A percentile compares a stretch with the other conserved stretches of the same genome.
Conservation (phyloP, 1,140 invertebrate genomes). For the Atta colombica region DNA sequence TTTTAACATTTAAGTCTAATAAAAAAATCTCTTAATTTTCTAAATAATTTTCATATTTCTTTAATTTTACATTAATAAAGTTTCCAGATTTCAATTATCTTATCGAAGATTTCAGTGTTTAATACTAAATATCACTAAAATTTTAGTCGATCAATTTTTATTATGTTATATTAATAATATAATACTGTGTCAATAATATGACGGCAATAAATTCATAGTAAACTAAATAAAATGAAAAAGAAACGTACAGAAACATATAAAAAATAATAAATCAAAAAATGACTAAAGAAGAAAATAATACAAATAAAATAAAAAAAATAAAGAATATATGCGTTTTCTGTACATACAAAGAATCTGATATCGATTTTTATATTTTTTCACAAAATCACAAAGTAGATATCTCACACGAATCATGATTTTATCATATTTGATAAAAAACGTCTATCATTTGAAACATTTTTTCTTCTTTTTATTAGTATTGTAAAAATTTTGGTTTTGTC, state of each 20-base stretch:
- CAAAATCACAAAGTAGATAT: neutral
- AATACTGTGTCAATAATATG: constrained; percentile 45
- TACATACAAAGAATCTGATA: neutral
- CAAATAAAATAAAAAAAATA: constrained; percentile 10
- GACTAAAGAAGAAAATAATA: constrained; percentile 38
- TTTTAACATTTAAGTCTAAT: constrained; percentile 1
- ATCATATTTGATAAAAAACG: constrained; percentile 4
- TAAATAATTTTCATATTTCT: constrained; percentile 1
- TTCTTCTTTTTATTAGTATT: neutral
- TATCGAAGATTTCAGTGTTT: constrained; percentile 5
- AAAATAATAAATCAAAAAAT: constrained; percentile 35
- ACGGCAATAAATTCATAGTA: constrained; percentile 40
- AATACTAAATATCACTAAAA: constrained; percentile 45
- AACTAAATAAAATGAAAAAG: constrained; percentile 26
- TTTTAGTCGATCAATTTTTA: constrained; percentile 29
- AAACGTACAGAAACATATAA: constrained; percentile 5
- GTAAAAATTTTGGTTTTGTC: constrained; percentile 7
- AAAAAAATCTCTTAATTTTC: neutral
- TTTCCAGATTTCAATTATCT: neutral
- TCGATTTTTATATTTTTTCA: neutral
- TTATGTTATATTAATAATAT: constrained; percentile 19
- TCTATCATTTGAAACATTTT: neutral
- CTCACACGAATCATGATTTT: constrained; percentile 5
- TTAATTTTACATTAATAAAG: neutral
- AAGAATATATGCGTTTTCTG: neutral